Conservation (phyloP, 2,888 invertebrate species). For the Xestobium rufovillosum region DNA sequence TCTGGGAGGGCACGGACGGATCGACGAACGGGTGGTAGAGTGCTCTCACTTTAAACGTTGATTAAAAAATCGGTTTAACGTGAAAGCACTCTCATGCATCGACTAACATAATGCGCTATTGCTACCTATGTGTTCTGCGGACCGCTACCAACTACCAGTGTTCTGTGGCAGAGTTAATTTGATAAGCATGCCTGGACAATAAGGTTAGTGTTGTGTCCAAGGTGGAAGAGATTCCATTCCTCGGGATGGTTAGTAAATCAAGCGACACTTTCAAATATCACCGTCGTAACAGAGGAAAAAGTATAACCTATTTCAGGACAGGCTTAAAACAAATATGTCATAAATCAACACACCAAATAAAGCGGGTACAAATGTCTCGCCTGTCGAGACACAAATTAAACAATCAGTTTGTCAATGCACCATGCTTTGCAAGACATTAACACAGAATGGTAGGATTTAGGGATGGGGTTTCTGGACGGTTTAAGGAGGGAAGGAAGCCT, state of each 20-base stretch:
- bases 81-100: slow-evolving; percentile 33
- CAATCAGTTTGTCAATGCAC: slow-evolving; percentile 42
- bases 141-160: slow-evolving; percentile 30
- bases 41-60: no score
- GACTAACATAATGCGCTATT: slow-evolving; percentile 28
- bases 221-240: slow-evolving; percentile 14
- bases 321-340: slow-evolving; percentile 20
- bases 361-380: slow-evolving; percentile 31
- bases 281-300: slow-evolving; percentile 36
- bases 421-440: slow-evolving; percentile 42
- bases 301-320: no score
- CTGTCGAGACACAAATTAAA: no score
- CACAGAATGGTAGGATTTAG: slow-evolving; percentile 30
- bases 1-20: slow-evolving; percentile 31
- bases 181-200: slow-evolving; percentile 30
- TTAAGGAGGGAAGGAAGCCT: slow-evolving; percentile 37
- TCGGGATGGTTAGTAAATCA: no score
- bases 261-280: slow-evolving; percentile 41
- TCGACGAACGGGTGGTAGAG: slow-evolving; percentile 27
- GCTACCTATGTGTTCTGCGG: slow-evolving; percentile 34
- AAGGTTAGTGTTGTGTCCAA: slow-evolving; percentile 12
- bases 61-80: no score
- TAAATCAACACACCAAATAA: slow-evolving; percentile 39
- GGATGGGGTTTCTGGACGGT: no score
- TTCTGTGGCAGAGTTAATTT: slow-evolving; percentile 24